A percentile compares a stretch with the other conserved stretches of the same genome.
phyloP scores from a whole-genome alignment of 2,113 vertebrate species.

The Bostrychus sinensis region DNA sequence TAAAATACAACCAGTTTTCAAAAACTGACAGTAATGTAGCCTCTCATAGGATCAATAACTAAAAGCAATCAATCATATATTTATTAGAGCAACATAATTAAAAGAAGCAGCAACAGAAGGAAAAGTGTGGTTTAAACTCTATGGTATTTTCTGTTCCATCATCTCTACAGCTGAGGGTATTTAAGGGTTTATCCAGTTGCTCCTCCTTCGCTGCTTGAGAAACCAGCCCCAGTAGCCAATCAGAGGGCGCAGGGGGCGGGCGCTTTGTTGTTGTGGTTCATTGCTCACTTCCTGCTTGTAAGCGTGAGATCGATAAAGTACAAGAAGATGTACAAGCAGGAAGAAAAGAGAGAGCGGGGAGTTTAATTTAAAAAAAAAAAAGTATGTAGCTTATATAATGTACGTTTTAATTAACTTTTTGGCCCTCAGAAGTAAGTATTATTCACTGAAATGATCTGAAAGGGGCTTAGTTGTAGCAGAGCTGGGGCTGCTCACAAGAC shows the following conservation, averaged over 20 bases:
- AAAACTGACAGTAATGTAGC: too few relatives aligned
- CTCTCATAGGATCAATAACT: too few relatives aligned
- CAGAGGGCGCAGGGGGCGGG: constrained; percentile 31
- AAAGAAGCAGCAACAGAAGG: too few relatives aligned
- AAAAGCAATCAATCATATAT: too few relatives aligned
- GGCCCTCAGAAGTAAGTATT: background rate
- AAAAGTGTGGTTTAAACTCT: too few relatives aligned
- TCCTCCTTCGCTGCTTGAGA: background rate
- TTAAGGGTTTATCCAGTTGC: too few relatives aligned
- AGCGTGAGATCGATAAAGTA: constrained; percentile 44
- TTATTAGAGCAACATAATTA: too few relatives aligned
- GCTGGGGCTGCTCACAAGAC: constrained; percentile 57
- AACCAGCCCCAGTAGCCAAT: constrained; percentile 55
- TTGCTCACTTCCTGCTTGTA: constrained; percentile 54
- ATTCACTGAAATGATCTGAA: background rate
- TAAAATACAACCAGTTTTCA: too few relatives aligned
- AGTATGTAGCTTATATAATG: background rate
- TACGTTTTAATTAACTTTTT: background rate
- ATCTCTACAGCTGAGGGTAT: too few relatives aligned
- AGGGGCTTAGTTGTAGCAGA: background rate
- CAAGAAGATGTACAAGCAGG: background rate
- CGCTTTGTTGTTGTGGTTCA: constrained; percentile 39
- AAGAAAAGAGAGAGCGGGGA: constrained; percentile 1
- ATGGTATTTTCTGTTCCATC: too few relatives aligned
- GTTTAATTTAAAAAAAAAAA: too few relatives aligned